Evolutionary conservation across 2,888 invertebrate species (phyloP), one percentile per base, ranked within the genome.

Genomic region (Pterobdella sp.): DNA sequence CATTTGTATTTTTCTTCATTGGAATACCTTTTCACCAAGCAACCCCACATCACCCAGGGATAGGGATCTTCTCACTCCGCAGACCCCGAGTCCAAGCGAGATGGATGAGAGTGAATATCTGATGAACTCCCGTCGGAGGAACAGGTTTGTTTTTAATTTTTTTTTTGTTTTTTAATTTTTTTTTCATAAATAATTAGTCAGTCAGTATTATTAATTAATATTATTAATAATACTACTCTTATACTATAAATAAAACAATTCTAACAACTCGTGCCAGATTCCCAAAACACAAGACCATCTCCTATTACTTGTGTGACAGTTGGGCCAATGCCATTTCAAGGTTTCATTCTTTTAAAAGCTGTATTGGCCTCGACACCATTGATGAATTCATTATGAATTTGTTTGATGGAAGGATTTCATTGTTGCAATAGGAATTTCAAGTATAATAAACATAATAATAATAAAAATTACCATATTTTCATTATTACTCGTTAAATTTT

Each of bases 71-170:
- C 10, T 22, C n/a, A 22, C 60, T 73, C 84, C 83, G 79, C 37
- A 68, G 36, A 63, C 32, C 31, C 29, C 49, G 22, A 63, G 18
- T 22, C 18, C 56, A 4, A 49, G 42, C 3, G 84, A 84, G 74
- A 83, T 84, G 79, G 85, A 84, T 74, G 85, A 85, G 78, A 83
- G 80, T 76, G 85, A 85, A 77, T 84, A 83, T 77, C 79, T 85
- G 68, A 82, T 85, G 75, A 80, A 80, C 34, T 67, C 81, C 82
- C 32, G 77, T 80, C 70, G 77, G 81, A 52, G 79, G 79, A 73
- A 77, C 81, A 74, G 78, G 79, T 66, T 77, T 77, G 29, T n/a
- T n/a, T n/a, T n/a, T n/a, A n/a, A n/a, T n/a, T n/a, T n/a, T n/a
- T n/a, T n/a, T n/a, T n/a, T n/a, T n/a, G n/a, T n/a, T n/a, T n/a